Base-by-base conservation (phyloP, 1,140 invertebrate species). In the Lucilia cuprina region DNA sequence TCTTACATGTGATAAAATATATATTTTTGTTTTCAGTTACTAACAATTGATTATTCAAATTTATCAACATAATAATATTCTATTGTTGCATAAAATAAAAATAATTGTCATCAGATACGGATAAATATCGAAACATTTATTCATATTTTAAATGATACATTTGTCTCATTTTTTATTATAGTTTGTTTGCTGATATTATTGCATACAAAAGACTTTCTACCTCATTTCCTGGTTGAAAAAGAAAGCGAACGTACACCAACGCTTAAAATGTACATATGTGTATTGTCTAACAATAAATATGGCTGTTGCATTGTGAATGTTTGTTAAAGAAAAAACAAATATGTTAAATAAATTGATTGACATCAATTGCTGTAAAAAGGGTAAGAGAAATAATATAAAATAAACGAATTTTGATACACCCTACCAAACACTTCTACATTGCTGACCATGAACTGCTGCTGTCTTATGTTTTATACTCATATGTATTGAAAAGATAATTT, bases 101-200 rank as follows among this genome's bases (percentile, higher is more conserved):
- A 84, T 84, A 84, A 84, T 82, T 84, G 84, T 84, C 84, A 84
- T 82, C 84, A 84, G 84, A 84, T 84, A 84, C 50, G 35, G 84
- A 84, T 84, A 84, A 84, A 84, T 83, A 84, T 84, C 84, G 82
- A 82, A 60, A 70, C 65, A 34, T 21, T 55, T 47, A 78, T 19
- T 41, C 41, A 60, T n/a, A n/a, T 60, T 17, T 17, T 7, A 17
- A 60, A 60, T 60, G 55, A 60, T 60, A 60, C 55, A 60, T 60
- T 60, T 60, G 55, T 60, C 55, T 60, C 55, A 14, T 60, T 17
- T 60, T 4, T 60, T 60, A n/a, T 60, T 60, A n/a, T 60, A 60
- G 14, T 60, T 60, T n/a, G 55, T 60, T 60, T 60, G 55, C 5
- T n/a, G 5, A 60, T n/a, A 60, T 60, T 60, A 17, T 60, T 60